Conservation (phyloP, 1,140 invertebrate genomes). For the Chionoecetes opilio region DNA sequence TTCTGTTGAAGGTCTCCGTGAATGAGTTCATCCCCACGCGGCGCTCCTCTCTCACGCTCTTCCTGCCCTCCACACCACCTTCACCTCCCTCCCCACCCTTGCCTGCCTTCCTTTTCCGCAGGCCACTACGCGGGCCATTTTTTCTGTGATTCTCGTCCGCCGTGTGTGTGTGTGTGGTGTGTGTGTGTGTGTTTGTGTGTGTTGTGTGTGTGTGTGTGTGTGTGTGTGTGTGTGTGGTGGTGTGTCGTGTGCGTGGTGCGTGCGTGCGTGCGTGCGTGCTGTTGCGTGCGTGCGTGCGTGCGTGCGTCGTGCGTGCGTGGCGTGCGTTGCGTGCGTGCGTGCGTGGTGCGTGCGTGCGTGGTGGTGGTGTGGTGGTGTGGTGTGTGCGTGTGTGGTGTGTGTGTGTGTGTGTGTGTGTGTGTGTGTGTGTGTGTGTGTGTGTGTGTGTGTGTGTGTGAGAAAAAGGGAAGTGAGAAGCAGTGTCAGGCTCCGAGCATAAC, state of each 20-base stretch:
- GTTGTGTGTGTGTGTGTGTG: conserved; percentile 6
- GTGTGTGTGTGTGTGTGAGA: not conserved
- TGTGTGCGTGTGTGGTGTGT: conserved; percentile 51
- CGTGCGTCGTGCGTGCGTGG: no score
- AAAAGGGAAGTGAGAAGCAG: not conserved
- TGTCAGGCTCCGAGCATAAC: not conserved
- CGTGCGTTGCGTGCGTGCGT: no score
- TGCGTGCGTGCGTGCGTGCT: conserved; percentile 16
- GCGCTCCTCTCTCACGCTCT: conserved; percentile 2
- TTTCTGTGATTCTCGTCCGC: not conserved
- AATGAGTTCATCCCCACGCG: not conserved
- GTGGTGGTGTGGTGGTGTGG: no score
- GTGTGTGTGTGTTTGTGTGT: conserved; percentile 58
- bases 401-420: conserved; percentile 59
- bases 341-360: no score
- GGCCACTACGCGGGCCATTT: not conserved
- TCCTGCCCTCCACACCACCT: conserved; percentile 23
- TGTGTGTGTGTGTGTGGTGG: conserved; percentile 4
- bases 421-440: conserved; percentile 22
- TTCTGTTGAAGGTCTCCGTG: not conserved
- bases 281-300: not conserved
- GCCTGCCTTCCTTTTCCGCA: conserved; percentile 15
- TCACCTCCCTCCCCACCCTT: not conserved
- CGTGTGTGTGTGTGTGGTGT: conserved; percentile 48
- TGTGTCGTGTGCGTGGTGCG: conserved; percentile 56